These are phyloP conservation scores for Anthonomus grandis DNA, from an alignment of 1,140 invertebrate genomes.

Conservation along the genomic window DNA sequence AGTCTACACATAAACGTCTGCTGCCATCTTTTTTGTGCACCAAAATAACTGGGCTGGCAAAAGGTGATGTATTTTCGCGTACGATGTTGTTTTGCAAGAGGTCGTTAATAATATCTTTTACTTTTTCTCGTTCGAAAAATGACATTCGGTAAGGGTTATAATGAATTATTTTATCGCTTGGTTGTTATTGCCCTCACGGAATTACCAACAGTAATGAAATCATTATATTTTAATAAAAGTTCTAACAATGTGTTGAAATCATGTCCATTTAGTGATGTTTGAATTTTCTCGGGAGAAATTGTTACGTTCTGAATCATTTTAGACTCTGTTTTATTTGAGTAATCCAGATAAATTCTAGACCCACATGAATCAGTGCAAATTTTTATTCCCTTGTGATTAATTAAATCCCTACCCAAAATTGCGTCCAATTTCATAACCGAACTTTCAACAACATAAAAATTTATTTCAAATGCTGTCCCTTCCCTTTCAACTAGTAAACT, in stretches of 20 bases:
- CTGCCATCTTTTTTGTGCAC: constrained; percentile 43
- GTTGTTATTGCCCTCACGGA: background rate
- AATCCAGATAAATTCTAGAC: background rate
- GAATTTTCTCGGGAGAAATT: background rate
- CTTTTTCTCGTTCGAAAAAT: constrained; percentile 13
- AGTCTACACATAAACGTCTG: constrained; percentile 44
- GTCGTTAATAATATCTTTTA: constrained; percentile 16
- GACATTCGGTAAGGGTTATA: constrained; percentile 21
- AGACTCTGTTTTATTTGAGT: background rate
- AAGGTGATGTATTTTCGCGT: constrained; percentile 42
- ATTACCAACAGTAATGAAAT: constrained; percentile 5
- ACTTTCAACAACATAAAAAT: constrained; percentile 2
- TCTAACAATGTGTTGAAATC: background rate
- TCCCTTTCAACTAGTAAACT: background rate
- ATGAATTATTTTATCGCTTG: constrained; percentile 4
- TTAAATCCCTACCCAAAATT: constrained; percentile 10
- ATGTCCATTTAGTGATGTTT: background rate
- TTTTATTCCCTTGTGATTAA: constrained; percentile 2
- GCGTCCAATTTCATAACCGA: background rate
- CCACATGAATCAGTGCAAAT: constrained; percentile 6
- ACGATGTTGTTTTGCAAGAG: constrained; percentile 43
- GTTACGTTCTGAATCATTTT: background rate
- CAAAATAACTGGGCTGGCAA: constrained; percentile 44
- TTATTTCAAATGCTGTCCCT: background rate
- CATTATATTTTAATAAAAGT: background rate